Percentiles rank a stretch among this genome's conserved stretches.
phyloP scores from a whole-genome alignment of 2,797 vertebrate genomes.

The Amblyraja radiata region DNA sequence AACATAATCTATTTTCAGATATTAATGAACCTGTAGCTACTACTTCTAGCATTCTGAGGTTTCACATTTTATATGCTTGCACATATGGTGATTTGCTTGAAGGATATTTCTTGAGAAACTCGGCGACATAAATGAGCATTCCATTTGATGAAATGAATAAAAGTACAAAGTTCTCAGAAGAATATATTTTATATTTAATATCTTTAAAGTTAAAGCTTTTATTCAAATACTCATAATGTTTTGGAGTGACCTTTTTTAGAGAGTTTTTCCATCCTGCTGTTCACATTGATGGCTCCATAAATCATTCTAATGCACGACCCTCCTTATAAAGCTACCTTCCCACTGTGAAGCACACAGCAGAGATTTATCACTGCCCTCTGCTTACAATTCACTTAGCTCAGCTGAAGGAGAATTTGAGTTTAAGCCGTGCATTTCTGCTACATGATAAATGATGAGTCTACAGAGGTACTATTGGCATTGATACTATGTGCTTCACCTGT shows the following conservation, averaged over 20 bases:
- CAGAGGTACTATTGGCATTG: constrained; percentile 30
- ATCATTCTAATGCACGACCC: constrained; percentile 33
- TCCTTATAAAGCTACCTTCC: constrained; percentile 34
- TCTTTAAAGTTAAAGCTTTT: constrained; percentile 4
- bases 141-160: not conserved
- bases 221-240: constrained; percentile 19
- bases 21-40: not conserved
- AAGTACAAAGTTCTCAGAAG: not conserved
- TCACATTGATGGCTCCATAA: constrained; percentile 24
- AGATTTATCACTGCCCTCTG: constrained; percentile 35
- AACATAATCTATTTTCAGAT: not conserved
- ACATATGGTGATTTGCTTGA: not conserved
- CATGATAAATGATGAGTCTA: constrained; percentile 24
- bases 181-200: not conserved
- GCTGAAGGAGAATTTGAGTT: constrained; percentile 8
- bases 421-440: not conserved
- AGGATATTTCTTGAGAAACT: not conserved
- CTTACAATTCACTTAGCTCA: constrained; percentile 34
- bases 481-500: constrained; percentile 20
- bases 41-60: not conserved
- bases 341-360: not conserved
- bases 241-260: not conserved
- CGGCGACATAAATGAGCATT: not conserved
- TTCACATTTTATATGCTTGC: not conserved
- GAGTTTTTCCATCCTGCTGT: constrained; percentile 20